Base-by-base conservation (phyloP, 2,113 vertebrate genomes). In the Nannobrachium achirus region DNA sequence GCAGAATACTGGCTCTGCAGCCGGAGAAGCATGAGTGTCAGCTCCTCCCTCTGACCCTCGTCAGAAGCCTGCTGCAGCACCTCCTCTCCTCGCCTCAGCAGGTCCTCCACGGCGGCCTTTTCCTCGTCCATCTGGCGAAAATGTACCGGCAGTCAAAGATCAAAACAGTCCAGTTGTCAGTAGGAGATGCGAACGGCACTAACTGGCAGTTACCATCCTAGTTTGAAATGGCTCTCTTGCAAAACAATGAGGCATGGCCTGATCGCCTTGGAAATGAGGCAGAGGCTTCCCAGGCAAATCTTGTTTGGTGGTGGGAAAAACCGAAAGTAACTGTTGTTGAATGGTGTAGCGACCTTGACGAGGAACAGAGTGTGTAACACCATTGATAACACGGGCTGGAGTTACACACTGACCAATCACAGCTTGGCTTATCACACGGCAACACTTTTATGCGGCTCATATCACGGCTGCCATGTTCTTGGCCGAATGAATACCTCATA, bases 11-110 rank as follows among this genome's bases (percentile, higher is more conserved):
- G 94, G 25, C 94, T 95, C 83, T 93, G 95, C 70, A 99, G 86
- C 53, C 95, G 90, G 7, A 96, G 48, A 58, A 99, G 85, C 65
- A 94, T 93, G 55, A 93, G 76, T 15, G 90, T 91, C 49, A 98
- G 85, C 81, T 94, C 94, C 73, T 98, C 95, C 75, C 90, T 93
- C 65, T 87, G 92, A 20, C 69, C 89, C 11, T 95, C 94, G 2
- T 97, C 95, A 66, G 93, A 82, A 1, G 93, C 90, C 48, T 94
- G 92, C 68, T 93, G 94, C 56, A 98, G 83, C 70, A 96, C 61
- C 49, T 94, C 91, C 25, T 97, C 95, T 61, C 97, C 97, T 90
- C 89, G 93, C 80, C 88, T 93, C 6, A 99, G 80, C 81, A 98
- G 81, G 55, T 95, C 93, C 85, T 99, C 96, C 58, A 98, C 89